A percentile compares a stretch with the other conserved stretches of the same genome.
phyloP scores from a whole-genome alignment of 1,140 invertebrate species.

The Drosophila cardini region DNA sequence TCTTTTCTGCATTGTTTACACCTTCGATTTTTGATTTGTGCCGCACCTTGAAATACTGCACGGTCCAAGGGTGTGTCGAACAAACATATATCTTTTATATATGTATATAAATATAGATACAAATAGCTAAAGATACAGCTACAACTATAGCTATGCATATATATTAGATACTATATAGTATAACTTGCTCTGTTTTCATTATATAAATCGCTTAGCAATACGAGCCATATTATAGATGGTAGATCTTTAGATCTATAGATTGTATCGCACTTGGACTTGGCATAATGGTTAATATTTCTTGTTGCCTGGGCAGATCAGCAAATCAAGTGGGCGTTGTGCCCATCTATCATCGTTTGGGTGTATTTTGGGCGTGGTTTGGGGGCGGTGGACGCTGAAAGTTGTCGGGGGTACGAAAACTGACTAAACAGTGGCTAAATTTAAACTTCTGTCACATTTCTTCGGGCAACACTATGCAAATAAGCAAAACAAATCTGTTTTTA shows the following conservation, averaged over 20 bases:
- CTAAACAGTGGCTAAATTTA: constrained; percentile 66
- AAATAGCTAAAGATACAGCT: background rate
- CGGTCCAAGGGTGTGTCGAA: constrained; percentile 17
- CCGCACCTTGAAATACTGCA: constrained; percentile 67
- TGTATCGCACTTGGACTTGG: constrained; percentile 38
- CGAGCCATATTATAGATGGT: constrained; percentile 17
- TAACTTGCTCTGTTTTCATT: constrained; percentile 25
- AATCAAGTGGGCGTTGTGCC: constrained; percentile 53
- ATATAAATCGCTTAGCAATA: constrained; percentile 53
- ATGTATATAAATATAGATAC: constrained; percentile 16
- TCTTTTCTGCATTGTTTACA: constrained; percentile 71
- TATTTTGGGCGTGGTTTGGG: background rate
- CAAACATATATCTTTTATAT: constrained; percentile 21
- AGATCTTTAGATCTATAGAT: constrained; percentile 23
- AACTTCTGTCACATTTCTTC: constrained; percentile 58
- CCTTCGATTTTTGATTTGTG: constrained; percentile 79
- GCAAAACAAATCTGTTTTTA: constrained; percentile 79
- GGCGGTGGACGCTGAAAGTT: background rate
- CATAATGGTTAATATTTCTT: constrained; percentile 58
- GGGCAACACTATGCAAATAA: constrained; percentile 47
- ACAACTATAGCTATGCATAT: background rate
- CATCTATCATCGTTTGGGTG: constrained; percentile 12
- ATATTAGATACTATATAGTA: constrained; percentile 1
- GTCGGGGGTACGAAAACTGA: constrained; percentile 4
- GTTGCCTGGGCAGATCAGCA: constrained; percentile 17